Conservation (phyloP, 2,113 vertebrate species). For the Dendrocopos noguchii region DNA sequence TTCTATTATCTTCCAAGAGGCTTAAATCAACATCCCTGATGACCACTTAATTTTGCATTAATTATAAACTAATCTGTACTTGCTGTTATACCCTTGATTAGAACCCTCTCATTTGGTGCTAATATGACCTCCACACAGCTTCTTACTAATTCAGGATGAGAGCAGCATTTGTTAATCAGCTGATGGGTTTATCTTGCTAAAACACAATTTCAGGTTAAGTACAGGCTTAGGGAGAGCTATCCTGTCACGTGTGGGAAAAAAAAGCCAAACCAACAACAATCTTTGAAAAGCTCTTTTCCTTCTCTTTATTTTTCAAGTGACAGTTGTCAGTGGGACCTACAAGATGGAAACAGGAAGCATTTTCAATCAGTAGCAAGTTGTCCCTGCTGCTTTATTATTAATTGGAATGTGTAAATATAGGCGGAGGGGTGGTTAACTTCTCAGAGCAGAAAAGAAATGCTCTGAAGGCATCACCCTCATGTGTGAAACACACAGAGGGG, state of each 20-base stretch:
- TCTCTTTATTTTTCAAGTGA: conserved; percentile 1
- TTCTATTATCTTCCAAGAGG: background rate
- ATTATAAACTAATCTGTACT: conserved; percentile 27
- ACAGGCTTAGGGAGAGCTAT: background rate
- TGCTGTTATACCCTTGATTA: background rate
- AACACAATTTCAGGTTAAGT: background rate
- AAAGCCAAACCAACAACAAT: background rate
- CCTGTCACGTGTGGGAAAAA: background rate
- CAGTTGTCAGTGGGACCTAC: background rate
- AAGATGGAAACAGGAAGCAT: background rate
- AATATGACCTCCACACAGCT: background rate
- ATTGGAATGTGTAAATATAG: background rate
- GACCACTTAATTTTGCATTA: conserved; percentile 12
- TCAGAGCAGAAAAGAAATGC: background rate
- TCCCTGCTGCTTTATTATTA: background rate
- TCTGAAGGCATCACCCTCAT: background rate
- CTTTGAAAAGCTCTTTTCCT: conserved; percentile 11
- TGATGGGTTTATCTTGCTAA: conserved; percentile 15
- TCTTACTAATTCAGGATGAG: background rate
- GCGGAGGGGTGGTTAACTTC: background rate
- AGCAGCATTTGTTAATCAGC: background rate
- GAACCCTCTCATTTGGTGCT: background rate
- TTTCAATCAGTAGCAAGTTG: background rate
- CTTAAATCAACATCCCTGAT: background rate
- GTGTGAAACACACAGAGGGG: background rate